These are phyloP conservation scores for Malurus alboscapulatus DNA, from an alignment of 2,113 vertebrate genomes.

Conservation along the genomic window DNA sequence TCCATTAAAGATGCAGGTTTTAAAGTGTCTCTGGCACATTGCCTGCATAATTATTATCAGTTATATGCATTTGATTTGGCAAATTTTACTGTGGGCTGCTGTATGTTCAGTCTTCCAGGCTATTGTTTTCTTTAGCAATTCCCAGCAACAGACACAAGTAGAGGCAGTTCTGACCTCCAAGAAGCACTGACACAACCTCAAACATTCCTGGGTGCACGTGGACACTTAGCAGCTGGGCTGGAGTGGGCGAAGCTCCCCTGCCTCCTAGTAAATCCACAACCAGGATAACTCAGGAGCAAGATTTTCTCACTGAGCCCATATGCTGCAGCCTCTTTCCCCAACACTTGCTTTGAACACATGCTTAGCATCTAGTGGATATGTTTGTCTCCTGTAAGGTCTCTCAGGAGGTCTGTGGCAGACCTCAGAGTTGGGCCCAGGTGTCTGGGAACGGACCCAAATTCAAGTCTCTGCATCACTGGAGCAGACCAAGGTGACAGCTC, in stretches of 20 bases:
- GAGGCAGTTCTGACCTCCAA: background rate
- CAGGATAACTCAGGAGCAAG: background rate
- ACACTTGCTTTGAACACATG: background rate
- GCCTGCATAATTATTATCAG: background rate
- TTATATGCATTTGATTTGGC: background rate
- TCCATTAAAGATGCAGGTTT: background rate
- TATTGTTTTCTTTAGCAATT: background rate
- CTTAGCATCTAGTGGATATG: background rate
- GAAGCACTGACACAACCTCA: background rate
- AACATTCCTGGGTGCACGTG: background rate
- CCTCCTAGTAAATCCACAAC: background rate
- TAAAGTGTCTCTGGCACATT: background rate
- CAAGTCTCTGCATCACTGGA: background rate
- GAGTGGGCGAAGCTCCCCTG: background rate
- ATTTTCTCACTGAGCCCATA: background rate
- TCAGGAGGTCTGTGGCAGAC: background rate
- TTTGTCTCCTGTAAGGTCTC: background rate
- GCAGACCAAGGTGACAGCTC: background rate
- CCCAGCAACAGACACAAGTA: accelerated
- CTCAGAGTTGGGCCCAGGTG: background rate
- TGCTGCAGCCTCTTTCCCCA: background rate
- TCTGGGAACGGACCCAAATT: background rate
- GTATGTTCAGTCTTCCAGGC: background rate
- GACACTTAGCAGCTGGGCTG: background rate
- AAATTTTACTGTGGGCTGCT: background rate